Percentiles rank a stretch among this genome's conserved stretches.
Evolutionary conservation across 2,113 vertebrate species (phyloP).

Genomic region (Fulica atra): DNA sequence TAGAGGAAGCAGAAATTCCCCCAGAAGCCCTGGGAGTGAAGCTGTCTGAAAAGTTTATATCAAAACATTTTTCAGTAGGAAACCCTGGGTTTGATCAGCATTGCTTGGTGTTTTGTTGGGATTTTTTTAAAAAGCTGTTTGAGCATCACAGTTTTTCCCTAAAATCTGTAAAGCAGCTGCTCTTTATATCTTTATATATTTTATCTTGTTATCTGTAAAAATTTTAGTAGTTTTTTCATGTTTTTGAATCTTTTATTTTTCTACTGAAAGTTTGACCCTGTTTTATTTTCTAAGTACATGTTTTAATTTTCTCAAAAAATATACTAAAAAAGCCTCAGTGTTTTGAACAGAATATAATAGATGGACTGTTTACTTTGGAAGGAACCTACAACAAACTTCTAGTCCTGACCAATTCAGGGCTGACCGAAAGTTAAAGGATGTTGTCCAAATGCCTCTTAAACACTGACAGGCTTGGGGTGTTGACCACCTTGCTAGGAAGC

Average conservation of each 20-base stretch:
- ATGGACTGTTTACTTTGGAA: not conserved
- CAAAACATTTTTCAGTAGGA: not conserved
- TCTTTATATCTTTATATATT: no score
- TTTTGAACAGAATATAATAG: not conserved
- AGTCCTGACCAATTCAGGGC: not conserved
- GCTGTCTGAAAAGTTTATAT: not conserved
- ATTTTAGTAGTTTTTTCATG: not conserved
- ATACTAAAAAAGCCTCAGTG: not conserved
- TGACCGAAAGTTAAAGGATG: not conserved
- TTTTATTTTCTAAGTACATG: not conserved
- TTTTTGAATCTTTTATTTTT: not conserved
- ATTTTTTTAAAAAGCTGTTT: not conserved
- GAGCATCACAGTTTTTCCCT: not conserved
- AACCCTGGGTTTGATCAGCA: not conserved
- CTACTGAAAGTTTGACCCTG: not conserved
- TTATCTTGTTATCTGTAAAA: not conserved
- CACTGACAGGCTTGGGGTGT: not conserved
- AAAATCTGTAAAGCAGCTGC: not conserved
- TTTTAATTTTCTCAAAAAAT: not conserved
- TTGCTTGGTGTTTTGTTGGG: not conserved
- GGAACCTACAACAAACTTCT: no score
- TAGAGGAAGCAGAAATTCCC: not conserved
- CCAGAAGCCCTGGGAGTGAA: not conserved
- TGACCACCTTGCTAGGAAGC: not conserved
- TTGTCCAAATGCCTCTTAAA: not conserved